These are phyloP conservation scores for Scrobipalpa atriplicella DNA, from an alignment of 2,888 invertebrate species.

Conservation along the genomic window DNA sequence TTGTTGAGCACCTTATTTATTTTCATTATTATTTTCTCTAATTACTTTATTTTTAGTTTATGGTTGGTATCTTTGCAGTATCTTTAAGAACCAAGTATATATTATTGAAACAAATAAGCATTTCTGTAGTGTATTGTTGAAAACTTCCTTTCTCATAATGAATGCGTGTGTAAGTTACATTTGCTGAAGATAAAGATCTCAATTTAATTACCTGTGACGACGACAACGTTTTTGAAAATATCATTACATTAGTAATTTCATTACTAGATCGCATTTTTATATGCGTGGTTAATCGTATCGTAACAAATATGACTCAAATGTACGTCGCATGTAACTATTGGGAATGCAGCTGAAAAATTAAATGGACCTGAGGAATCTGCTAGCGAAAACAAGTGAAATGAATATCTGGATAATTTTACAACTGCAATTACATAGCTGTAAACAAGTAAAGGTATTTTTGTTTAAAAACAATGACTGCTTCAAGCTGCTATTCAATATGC, in stretches of 20 bases:
- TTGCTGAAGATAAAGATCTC: neutral
- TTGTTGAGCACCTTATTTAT: too few relatives aligned
- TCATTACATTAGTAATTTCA: too few relatives aligned
- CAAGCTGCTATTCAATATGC: too few relatives aligned
- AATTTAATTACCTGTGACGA: neutral
- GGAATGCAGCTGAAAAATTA: neutral
- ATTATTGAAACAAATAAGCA: neutral
- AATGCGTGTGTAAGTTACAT: neutral
- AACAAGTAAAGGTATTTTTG: neutral
- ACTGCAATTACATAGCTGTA: neutral
- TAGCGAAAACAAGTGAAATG: conserved; percentile 7
- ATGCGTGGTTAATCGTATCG: too few relatives aligned
- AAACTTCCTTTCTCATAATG: neutral
- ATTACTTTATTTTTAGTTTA: too few relatives aligned
- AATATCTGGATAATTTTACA: neutral
- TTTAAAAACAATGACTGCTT: too few relatives aligned
- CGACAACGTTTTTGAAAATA: neutral
- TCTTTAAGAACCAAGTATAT: neutral
- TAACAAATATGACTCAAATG: too few relatives aligned
- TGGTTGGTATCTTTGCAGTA: too few relatives aligned
- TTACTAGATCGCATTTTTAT: too few relatives aligned
- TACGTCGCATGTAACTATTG: neutral
- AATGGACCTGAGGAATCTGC: neutral
- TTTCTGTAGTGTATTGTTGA: too few relatives aligned
- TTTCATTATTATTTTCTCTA: too few relatives aligned